These are phyloP conservation scores for Molorchus minor DNA, from an alignment of 2,888 invertebrate genomes.

Conservation along the genomic window DNA sequence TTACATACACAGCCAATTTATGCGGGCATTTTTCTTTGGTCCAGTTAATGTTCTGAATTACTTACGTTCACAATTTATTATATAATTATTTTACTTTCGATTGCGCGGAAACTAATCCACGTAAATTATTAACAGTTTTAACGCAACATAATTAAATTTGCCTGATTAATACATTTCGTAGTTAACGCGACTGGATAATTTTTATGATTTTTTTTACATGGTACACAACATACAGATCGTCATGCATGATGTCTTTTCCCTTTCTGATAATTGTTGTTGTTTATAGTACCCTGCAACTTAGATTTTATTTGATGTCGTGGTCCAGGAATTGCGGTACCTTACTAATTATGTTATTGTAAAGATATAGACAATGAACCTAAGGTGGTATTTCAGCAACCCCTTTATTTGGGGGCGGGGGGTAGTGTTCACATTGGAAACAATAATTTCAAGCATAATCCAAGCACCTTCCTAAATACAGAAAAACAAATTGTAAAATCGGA, in stretches of 20 bases:
- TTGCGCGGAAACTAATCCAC: constrained; percentile 38
- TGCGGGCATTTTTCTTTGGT: constrained; percentile 24
- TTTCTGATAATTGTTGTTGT: constrained; percentile 28
- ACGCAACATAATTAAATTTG: constrained; percentile 33
- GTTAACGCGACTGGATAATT: constrained; percentile 5
- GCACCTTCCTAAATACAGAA: too few species aligned
- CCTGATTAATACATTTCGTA: constrained; percentile 22
- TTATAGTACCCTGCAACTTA: constrained; percentile 17
- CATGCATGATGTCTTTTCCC: constrained; percentile 26
- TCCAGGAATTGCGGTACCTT: too few species aligned
- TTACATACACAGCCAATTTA: constrained; percentile 25
- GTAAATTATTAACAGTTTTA: constrained; percentile 37
- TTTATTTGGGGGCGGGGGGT: too few species aligned
- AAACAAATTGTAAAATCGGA: too few species aligned
- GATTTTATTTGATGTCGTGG: too few species aligned
- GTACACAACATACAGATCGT: constrained; percentile 13
- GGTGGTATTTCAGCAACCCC: too few species aligned
- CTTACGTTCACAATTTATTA: constrained; percentile 42
- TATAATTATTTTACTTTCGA: constrained; percentile 45
- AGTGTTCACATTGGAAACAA: too few species aligned
- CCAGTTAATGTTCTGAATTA: constrained; percentile 15
- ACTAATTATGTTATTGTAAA: too few species aligned
- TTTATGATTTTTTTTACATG: constrained; percentile 15
- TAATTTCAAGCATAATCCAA: too few species aligned
- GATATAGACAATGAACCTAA: too few species aligned